Evolutionary conservation across 2,113 vertebrate species (phyloP), one percentile per base, ranked within the genome.

Genomic region (Hypomesus transpacificus): DNA sequence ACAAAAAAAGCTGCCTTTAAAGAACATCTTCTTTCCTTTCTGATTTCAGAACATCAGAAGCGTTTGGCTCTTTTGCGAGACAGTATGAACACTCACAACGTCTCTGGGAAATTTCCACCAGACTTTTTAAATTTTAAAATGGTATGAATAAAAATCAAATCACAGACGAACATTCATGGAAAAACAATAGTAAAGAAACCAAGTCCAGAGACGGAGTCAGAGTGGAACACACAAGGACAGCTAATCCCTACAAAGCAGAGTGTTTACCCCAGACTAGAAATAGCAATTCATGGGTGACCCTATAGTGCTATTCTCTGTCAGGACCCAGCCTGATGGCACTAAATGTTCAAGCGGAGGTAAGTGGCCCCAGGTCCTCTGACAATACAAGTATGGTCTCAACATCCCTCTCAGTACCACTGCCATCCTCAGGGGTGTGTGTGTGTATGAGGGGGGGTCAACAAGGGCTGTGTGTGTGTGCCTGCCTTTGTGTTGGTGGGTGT

Each of bases 241-340:
- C 77, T 89, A 84, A 88, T 87, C 73, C 80, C 60, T 83, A 90
- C 92, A 92, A 92, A 94, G 86, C 81, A 85, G 79, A 87, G 82
- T 90, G 90, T 92, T 93, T 93, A 89, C 87, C 85, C 76, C 87
- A 64, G 52, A 86, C 89, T 86, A 87, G 86, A 93, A 93, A 93
- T 86, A 93, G 88, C 84, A 90, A 91, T 90, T 89, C 91, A 89
- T 91, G 90, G 82, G 91, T 93, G 91, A 91, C 89, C 83, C 74
- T 89, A 94, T 93, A 95, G 88, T 95, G 94, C 93, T 91, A 92
- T 94, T 93, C 92, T 93, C 90, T 95, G 93, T 96, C 92, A 89
- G 76, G 90, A 69, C 88, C 86, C 91, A 93, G 89, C 88, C 87
- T 89, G 93, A 92, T 87, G 90, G 91, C 92, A 93, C 91, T 94